Evolutionary conservation across 1,140 invertebrate species (phyloP).

Genomic region (Dolichoris vasculosae): DNA sequence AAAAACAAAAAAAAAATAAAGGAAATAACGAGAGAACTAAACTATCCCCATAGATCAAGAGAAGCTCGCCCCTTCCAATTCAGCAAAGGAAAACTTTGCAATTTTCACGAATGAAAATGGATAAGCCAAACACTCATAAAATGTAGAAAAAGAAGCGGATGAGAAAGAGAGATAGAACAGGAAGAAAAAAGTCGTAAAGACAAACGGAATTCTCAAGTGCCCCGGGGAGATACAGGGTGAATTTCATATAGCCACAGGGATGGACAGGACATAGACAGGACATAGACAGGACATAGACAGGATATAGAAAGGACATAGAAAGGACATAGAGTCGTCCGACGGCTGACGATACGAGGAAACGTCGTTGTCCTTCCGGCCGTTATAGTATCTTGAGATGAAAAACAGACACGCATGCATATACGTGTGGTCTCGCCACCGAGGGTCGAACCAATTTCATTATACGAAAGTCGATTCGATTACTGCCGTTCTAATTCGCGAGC

Average conservation of each 20-base stretch:
- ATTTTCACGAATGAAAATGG: slow-evolving; percentile 48
- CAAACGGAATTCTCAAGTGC: slow-evolving; percentile 39
- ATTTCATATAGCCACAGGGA: slow-evolving; percentile 4
- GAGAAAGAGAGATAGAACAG: not conserved
- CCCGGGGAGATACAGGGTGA: slow-evolving; percentile 22
- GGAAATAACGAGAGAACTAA: not conserved
- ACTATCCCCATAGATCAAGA: slow-evolving; percentile 26
- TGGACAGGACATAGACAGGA: not conserved
- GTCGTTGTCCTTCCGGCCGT: not conserved
- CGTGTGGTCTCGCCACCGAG: slow-evolving; percentile 16
- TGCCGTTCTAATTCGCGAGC: slow-evolving; percentile 31
- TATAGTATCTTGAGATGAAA: not conserved
- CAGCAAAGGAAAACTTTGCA: not conserved
- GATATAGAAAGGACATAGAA: not conserved
- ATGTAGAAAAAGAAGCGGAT: slow-evolving; percentile 6
- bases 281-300: not conserved
- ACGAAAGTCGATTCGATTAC: slow-evolving; percentile 51
- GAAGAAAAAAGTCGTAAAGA: slow-evolving; percentile 23
- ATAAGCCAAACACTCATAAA: slow-evolving; percentile 36
- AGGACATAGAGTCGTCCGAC: not conserved
- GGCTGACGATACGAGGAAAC: not conserved
- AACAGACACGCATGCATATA: not conserved
- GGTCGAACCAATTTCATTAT: slow-evolving; percentile 59
- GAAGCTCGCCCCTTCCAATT: not conserved
- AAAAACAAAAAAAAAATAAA: not conserved